Evolutionary conservation across 2,113 vertebrate species (phyloP), one percentile per base, ranked within the genome.

Genomic region (Petrocephalus microphthalmus): DNA sequence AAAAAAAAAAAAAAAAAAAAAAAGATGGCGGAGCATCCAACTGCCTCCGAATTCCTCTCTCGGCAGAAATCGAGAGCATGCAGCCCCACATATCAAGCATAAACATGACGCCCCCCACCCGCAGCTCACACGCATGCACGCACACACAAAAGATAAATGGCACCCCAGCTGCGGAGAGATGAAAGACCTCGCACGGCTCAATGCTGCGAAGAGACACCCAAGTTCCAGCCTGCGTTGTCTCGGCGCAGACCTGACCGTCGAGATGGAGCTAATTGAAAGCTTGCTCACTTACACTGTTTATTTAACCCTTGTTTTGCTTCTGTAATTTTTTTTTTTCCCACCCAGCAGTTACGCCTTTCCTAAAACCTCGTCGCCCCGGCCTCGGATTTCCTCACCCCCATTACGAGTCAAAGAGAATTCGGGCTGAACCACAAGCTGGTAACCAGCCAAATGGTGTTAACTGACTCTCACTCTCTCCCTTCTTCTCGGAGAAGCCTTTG

Each of bases 381-480:
- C 89, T 91, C 93, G 95, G 94, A 87, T 95, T 94, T 93, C 96
- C 94, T 94, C 94, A 90, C 93, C 91, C 90, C 89, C 92, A 91
- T 93, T 93, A 93, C 93, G 94, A 94, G 93, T 94, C 93, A 93
- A 92, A 95, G 88, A 90, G 95, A 95, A 96, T 95, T 94, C 95
- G 96, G 96, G 97, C 94, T 94, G 94, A 95, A 96, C 95, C 95
- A 94, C 95, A 94, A 94, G 95, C 96, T 97, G 97, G 95, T 97
- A 94, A 94, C 94, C 95, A 96, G 97, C 97, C 98, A 98, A 95
- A 96, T 95, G 95, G 95, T 94, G 96, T 96, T 96, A 97, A 96
- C 97, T 96, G 96, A 96, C 95, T 96, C 95, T 94, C 94, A 89
- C 92, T 92, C 92, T 89, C 92, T 92, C 89, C 88, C 92, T 90